These are phyloP conservation scores for Pogonocherus hispidulus DNA, from an alignment of 2,888 invertebrate species.

Conservation along the genomic window DNA sequence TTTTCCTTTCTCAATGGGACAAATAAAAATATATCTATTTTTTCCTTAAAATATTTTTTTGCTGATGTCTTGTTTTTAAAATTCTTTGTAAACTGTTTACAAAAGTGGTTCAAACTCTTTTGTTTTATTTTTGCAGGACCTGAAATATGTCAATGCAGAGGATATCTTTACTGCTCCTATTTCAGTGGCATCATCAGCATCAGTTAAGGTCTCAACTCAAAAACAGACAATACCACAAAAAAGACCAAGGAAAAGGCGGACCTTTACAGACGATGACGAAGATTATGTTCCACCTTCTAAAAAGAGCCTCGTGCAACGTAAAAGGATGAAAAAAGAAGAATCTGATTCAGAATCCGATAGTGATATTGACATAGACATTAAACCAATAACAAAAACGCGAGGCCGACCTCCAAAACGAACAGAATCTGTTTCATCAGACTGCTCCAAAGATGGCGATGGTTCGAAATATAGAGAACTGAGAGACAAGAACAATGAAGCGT, in stretches of 20 bases:
- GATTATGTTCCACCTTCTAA: constrained; percentile 61
- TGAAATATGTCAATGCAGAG: constrained; percentile 34
- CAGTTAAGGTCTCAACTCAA: background rate
- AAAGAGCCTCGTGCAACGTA: constrained; percentile 33
- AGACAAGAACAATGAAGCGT: constrained; percentile 85
- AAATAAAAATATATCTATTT: too few species aligned
- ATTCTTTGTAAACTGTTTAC: too few species aligned
- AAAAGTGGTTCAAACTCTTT: too few species aligned
- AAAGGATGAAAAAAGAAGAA: constrained; percentile 37
- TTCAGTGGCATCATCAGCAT: background rate
- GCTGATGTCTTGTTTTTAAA: too few species aligned
- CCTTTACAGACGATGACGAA: constrained; percentile 59
- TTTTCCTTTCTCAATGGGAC: too few species aligned
- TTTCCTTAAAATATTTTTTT: too few species aligned
- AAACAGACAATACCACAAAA: constrained; percentile 37
- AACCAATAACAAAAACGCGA: constrained; percentile 54
- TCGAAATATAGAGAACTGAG: constrained; percentile 76
- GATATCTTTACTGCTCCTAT: constrained; percentile 18
- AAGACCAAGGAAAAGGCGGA: constrained; percentile 39
- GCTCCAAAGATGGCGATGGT: constrained; percentile 65
- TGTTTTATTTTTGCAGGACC: constrained; percentile 50
- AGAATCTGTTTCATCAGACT: constrained; percentile 66
- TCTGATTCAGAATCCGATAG: constrained; percentile 52
- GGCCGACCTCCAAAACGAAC: constrained; percentile 73
- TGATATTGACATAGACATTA: constrained; percentile 37